These are phyloP conservation scores for Loripinus fragilis DNA, from an alignment of 2,888 invertebrate species.

Conservation along the genomic window DNA sequence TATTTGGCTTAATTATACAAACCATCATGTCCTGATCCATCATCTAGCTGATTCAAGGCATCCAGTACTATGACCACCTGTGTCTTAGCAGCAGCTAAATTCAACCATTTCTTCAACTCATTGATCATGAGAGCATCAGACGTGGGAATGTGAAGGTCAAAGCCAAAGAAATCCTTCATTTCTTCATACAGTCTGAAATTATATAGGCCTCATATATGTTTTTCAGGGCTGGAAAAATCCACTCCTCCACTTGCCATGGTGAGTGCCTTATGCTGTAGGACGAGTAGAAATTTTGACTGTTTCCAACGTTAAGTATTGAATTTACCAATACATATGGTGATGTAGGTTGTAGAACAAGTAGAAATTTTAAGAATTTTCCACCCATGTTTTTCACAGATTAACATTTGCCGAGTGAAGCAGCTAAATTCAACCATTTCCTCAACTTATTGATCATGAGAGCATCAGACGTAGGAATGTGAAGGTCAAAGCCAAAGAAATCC, in stretches of 20 bases:
- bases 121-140: conserved; percentile 65
- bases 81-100: conserved; percentile 58
- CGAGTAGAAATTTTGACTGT: no score
- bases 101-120: conserved; percentile 68
- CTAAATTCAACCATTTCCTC: conserved; percentile 67
- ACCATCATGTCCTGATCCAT: conserved; percentile 60
- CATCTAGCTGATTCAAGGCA: conserved; percentile 77
- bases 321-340: no score
- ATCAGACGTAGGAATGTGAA: conserved; percentile 68
- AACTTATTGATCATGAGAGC: conserved; percentile 63
- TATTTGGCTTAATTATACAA: no score
- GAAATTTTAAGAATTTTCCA: no score
- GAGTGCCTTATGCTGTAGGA: no score
- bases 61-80: conserved; percentile 72
- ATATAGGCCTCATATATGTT: no score
- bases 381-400: no score
- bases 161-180: conserved; percentile 65
- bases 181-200: conserved; percentile 68
- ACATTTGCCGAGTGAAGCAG: no score
- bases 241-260: no score
- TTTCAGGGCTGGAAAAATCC: no score
- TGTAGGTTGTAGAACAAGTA: no score
- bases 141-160: conserved; percentile 67
- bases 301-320: no score
- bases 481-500: conserved; percentile 65